Evolutionary conservation across 2,888 invertebrate species (phyloP), one percentile per base, ranked within the genome.

Genomic region (Antheraea assamensis): DNA sequence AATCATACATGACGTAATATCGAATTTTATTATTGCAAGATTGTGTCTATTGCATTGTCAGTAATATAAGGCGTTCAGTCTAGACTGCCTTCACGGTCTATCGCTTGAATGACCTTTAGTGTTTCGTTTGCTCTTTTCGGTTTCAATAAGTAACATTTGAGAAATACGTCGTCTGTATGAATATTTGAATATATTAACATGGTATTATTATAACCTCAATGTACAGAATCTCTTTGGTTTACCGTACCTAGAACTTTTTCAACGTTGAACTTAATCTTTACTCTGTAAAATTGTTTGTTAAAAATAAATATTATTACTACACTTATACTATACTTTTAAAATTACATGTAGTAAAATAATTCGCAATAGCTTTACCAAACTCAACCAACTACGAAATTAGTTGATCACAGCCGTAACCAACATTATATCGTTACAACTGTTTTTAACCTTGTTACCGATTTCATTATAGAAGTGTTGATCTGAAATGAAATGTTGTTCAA

Each of bases 61-160:
- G 58, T 21, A 70, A 58, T 30, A n/a, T 42, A 70, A 73, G 70
- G n/a, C 24, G 52, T 77, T 74, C 75, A 72, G 74, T 76, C 75
- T 76, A 75, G 73, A 74, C 74, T 70, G 73, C 70, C 70, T 73
- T 76, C 78, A 77, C 75, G 75, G 78, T 77, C 78, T 75, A 74
- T 70, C 71, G 75, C 76, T 74, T 75, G 61, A 70, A 70, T 74
- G 76, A 79, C 76, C 78, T 78, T 78, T 76, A 27, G 55, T 73
- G 27, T 73, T 72, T 70, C 73, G 72, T 55, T 73, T 73, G 70
- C 73, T 74, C 61, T 70, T 71, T 74, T 72, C 52, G 71, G 73
- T 75, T 73, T 71, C 55, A 72, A 74, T 73, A 42, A 30, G 58
- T 35, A 70, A 68, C 35, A n/a, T 64, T 64, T 64, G 19, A 64